Base-by-base conservation (phyloP, 30 jellyfish, hydroid and myxozoan genomes). In the Hydractinia echinata region DNA sequence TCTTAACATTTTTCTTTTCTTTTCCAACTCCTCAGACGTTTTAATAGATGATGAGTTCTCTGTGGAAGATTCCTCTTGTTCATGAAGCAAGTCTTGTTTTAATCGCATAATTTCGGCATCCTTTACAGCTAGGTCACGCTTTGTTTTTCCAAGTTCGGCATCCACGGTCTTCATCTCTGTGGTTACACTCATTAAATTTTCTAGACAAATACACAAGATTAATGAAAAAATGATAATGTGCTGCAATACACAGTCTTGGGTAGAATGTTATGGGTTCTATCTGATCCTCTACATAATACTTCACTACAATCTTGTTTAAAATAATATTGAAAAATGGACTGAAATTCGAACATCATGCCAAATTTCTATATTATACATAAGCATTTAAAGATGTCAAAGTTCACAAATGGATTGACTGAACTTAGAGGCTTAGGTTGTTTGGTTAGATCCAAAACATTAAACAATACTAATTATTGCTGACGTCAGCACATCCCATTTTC, bases 151-250 rank as follows among this genome's bases (percentile, higher is more conserved):
- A 53, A 80, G 85, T 67, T 89, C 95, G 10, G 95, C 97, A 77
- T 89, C 95, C 14, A 85, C 92, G 6, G 93, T 71, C 61, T 89
- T 81, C 89, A 89, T 58, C 69, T 89, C 95, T 50, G 85, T 81
- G 15, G 97, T 89, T 10, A 89, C 95, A 67, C 88, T 80, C 92
- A 85, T 50, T 85, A 89, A 68, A 73, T 84, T 85, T 10, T 89
- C 97, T 89, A 66, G n/a, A 67, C 58, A 11, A 30, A 30, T 30
- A 30, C 44, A 30, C 16, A 69, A 69, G 51, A 72, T 77, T 61
- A 51, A 54, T 72, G 72, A 72, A 10, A 67, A 30, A 8, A 61
- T 49, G 50, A 80, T 66, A 30, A 67, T 7, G 9, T 60, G 67
- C 51, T 14, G 79, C 14, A 20, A 11, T 13, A 11, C 16, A 69